These are phyloP conservation scores for Python bivittatus DNA, from an alignment of 2,113 vertebrate species.

Conservation along the genomic window DNA sequence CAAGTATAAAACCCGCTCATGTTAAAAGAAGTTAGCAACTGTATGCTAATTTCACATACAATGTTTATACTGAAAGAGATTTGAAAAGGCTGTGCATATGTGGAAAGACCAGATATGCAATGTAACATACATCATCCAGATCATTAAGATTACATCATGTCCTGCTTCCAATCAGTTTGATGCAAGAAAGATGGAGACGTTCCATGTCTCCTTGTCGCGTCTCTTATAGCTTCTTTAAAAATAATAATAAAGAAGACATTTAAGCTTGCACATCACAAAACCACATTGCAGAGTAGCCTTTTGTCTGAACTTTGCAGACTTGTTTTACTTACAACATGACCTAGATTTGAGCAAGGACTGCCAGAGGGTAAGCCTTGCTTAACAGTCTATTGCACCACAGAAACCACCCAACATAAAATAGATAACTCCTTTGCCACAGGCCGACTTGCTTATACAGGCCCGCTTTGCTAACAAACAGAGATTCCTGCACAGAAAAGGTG, in stretches of 20 bases:
- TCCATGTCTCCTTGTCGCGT: not conserved
- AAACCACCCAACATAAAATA: conserved; percentile 70
- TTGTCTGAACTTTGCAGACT: conserved; percentile 66
- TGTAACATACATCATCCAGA: conserved; percentile 27
- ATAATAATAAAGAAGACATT: conserved; percentile 52
- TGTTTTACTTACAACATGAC: conserved; percentile 62
- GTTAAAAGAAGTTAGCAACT: not conserved
- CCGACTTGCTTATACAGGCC: conserved; percentile 65
- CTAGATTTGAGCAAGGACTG: conserved; percentile 64
- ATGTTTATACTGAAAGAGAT: not conserved
- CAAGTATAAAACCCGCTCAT: not conserved
- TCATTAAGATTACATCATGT: conserved; percentile 42
- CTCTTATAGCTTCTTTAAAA: conserved; percentile 37
- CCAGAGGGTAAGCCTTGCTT: conserved; percentile 64
- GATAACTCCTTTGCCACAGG: conserved; percentile 64
- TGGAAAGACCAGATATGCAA: not conserved
- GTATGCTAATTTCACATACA: rapidly evolving
- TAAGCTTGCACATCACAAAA: conserved; percentile 62
- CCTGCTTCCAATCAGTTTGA: conserved; percentile 31
- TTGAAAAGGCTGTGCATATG: not conserved
- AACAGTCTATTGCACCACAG: conserved; percentile 65
- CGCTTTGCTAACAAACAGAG: conserved; percentile 58
- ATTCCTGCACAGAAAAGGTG: conserved; percentile 35
- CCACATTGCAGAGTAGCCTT: conserved; percentile 67
- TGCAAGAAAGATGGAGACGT: not conserved